Evolutionary conservation across 1,140 invertebrate species (phyloP).

Genomic region (Zaprionus tsacasi): DNA sequence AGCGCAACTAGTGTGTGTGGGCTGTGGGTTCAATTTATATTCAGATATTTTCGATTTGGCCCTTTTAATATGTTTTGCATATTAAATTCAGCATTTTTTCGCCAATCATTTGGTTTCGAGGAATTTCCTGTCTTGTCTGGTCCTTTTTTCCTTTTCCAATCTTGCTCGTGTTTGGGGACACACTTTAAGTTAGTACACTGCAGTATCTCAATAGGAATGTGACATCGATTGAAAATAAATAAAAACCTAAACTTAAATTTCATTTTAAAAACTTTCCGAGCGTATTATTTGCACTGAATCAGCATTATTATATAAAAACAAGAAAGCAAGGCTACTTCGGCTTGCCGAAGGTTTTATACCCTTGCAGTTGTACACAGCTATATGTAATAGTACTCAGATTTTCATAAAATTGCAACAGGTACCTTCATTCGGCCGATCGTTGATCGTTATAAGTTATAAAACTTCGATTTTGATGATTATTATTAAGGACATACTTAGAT

Average conservation of each 20-base stretch:
- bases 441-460: too few species aligned
- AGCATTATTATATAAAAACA: too few species aligned
- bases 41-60: conserved; percentile 8
- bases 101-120: conserved; percentile 38
- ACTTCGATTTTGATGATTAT: too few species aligned
- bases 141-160: conserved; percentile 17
- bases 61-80: conserved; percentile 70
- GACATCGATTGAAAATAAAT: conserved; percentile 64
- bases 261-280: conserved; percentile 37
- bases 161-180: conserved; percentile 23
- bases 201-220: conserved; percentile 63
- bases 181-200: conserved; percentile 33
- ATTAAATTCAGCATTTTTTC: conserved; percentile 62
- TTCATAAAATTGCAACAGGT: too few species aligned
- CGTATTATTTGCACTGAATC: not conserved
- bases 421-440: too few species aligned
- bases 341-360: too few species aligned
- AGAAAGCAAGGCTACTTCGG: too few species aligned
- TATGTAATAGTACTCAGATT: too few species aligned
- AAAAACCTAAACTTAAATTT: conserved; percentile 43
- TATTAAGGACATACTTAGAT: too few species aligned
- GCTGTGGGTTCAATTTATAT: conserved; percentile 3
- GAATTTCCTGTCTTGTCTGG: conserved; percentile 52
- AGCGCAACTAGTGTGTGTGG: not conserved
- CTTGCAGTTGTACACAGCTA: too few species aligned